These are phyloP conservation scores for Corythoichthys haematopterus DNA, from an alignment of 2,113 vertebrate genomes.

Conservation along the genomic window DNA sequence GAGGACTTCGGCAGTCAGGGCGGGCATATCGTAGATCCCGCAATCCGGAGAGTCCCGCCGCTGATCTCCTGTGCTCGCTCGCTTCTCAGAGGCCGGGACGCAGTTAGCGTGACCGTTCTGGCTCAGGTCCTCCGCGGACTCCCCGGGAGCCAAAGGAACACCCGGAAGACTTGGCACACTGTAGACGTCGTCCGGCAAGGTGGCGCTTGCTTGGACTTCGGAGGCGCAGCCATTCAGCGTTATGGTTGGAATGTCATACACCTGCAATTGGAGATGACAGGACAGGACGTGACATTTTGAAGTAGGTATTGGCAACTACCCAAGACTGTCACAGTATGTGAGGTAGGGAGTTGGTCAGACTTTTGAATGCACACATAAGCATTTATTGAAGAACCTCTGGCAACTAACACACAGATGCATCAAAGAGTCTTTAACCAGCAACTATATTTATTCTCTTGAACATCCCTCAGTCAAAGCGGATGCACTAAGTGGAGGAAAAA, in stretches of 20 bases:
- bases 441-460: constrained; percentile 4
- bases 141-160: constrained; percentile 65
- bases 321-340: neutral
- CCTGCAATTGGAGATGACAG: constrained; percentile 54
- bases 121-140: constrained; percentile 39
- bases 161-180: constrained; percentile 73
- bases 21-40: constrained; percentile 84
- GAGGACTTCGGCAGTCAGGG: constrained; percentile 64
- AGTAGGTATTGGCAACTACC: too few species aligned
- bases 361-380: neutral
- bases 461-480: neutral
- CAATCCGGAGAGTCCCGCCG: constrained; percentile 58
- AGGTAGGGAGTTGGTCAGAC: too few species aligned
- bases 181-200: constrained; percentile 68
- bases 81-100: constrained; percentile 61
- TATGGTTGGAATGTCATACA: constrained; percentile 80
- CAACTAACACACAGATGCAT: neutral
- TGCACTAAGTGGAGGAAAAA: constrained; percentile 19
- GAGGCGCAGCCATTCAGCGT: constrained; percentile 50
- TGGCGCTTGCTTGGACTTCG: constrained; percentile 52
- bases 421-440: neutral
- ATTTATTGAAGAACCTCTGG: neutral
- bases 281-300: too few species aligned
- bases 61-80: constrained; percentile 23
- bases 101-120: constrained; percentile 52